phyloP scores from a whole-genome alignment of 2,888 invertebrate genomes.

The Oxytorus armatus region DNA sequence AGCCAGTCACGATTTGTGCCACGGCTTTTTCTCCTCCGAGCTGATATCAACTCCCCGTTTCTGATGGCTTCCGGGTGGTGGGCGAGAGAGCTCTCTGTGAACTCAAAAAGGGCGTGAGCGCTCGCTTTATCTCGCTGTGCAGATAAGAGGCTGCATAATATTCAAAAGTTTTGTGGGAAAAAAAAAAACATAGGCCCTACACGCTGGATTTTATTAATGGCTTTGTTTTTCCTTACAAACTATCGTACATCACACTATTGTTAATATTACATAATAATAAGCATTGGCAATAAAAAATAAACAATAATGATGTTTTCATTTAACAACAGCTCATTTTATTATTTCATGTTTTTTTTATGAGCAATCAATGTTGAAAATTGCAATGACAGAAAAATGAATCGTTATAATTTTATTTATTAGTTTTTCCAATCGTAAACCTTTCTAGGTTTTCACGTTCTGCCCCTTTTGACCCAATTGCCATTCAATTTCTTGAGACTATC shows the following conservation, averaged over 20 bases:
- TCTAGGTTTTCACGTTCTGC: too few relatives aligned
- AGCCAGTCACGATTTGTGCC: conserved; percentile 43
- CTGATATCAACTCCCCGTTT: conserved; percentile 36
- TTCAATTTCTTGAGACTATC: too few relatives aligned
- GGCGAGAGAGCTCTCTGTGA: conserved; percentile 10
- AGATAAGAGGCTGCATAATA: conserved; percentile 55
- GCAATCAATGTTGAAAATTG: neutral
- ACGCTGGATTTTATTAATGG: neutral
- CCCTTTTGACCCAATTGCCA: too few relatives aligned
- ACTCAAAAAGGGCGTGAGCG: conserved; percentile 58
- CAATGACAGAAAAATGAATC: too few relatives aligned
- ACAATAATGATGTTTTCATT: too few relatives aligned
- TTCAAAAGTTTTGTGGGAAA: neutral
- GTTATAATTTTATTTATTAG: too few relatives aligned
- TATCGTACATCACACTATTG: neutral
- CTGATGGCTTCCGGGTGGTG: conserved; percentile 47
- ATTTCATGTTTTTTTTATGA: neutral
- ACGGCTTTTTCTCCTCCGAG: conserved; percentile 43
- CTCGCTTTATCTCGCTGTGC: conserved; percentile 38
- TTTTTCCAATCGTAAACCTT: too few relatives aligned
- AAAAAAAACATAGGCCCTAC: neutral
- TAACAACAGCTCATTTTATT: too few relatives aligned
- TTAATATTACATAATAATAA: neutral
- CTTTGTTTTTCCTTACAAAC: neutral
- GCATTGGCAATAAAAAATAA: too few relatives aligned